Evolutionary conservation across 2,888 invertebrate species (phyloP).

Genomic region (Clistopyga incitator): DNA sequence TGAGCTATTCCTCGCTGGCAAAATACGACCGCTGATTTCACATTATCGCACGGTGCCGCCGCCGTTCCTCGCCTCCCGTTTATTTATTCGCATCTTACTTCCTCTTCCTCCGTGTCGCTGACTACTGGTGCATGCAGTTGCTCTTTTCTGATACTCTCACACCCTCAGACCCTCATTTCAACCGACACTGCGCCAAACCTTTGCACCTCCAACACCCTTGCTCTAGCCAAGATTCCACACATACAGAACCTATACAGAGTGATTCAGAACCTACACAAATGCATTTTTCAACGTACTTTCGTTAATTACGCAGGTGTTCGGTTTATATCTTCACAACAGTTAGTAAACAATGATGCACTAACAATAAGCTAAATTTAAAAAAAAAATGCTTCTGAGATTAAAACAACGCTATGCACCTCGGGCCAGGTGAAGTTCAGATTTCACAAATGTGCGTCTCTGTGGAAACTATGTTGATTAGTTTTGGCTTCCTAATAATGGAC

Average conservation of each 20-base stretch:
- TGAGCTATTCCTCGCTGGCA: constrained; percentile 71
- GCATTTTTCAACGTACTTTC: not conserved
- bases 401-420: no score
- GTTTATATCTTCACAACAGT: not conserved
- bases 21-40: constrained; percentile 77
- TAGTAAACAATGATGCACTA: not conserved
- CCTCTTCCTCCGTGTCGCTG: constrained; percentile 20
- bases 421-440: no score
- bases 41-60: constrained; percentile 75
- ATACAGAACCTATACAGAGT: constrained; percentile 17
- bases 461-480: no score
- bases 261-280: not conserved
- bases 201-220: constrained; percentile 28
- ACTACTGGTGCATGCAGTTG: constrained; percentile 22
- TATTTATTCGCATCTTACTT: constrained; percentile 74
- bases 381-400: no score
- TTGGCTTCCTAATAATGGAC: no score
- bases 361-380: no score
- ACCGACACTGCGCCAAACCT: constrained; percentile 19
- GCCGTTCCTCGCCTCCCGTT: constrained; percentile 74
- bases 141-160: constrained; percentile 30
- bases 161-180: constrained; percentile 21
- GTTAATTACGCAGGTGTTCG: not conserved
- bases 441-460: no score
- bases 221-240: constrained; percentile 19